Evolutionary conservation across 2,113 vertebrate species (phyloP).

Genomic region (Toxotes chatareus): DNA sequence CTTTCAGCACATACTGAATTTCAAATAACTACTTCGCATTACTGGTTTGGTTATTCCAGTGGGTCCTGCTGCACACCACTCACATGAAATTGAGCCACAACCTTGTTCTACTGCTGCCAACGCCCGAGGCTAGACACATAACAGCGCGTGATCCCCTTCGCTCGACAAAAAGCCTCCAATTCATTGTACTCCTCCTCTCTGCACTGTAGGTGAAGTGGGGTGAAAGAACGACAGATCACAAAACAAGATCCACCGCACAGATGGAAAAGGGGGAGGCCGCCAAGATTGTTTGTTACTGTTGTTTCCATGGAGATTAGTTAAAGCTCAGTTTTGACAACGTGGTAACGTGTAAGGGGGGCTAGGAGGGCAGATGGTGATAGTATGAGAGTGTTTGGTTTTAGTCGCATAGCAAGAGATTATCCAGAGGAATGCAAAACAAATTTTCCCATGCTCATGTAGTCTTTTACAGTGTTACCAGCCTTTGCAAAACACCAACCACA

Average conservation of each 20-base stretch:
- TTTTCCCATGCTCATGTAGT: neutral
- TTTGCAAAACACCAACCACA: slow-evolving; percentile 35
- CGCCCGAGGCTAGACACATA: slow-evolving; percentile 40
- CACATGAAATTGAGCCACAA: slow-evolving; percentile 46
- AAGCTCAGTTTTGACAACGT: slow-evolving; percentile 44
- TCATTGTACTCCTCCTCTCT: slow-evolving; percentile 50
- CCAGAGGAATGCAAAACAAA: slow-evolving; percentile 14
- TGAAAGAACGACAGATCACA: slow-evolving; percentile 53
- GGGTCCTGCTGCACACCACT: slow-evolving; percentile 21
- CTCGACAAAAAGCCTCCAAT: slow-evolving; percentile 47
- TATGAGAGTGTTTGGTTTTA: slow-evolving; percentile 13
- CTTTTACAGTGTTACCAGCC: neutral
- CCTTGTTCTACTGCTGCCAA: slow-evolving; percentile 38
- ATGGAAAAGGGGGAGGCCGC: slow-evolving; percentile 30
- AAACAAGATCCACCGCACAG: slow-evolving; percentile 49
- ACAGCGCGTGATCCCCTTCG: slow-evolving; percentile 41
- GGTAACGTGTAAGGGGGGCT: neutral
- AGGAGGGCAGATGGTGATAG: slow-evolving; percentile 6
- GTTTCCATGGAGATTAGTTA: slow-evolving; percentile 62
- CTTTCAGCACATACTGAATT: neutral
- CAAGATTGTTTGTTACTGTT: slow-evolving; percentile 36
- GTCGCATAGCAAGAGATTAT: slow-evolving; percentile 14
- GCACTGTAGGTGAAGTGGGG: slow-evolving; percentile 46
- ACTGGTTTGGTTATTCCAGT: slow-evolving; percentile 25
- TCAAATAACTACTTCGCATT: neutral